Evolutionary conservation across 2,113 vertebrate genomes (phyloP).

Genomic region (Tinamus guttatus): DNA sequence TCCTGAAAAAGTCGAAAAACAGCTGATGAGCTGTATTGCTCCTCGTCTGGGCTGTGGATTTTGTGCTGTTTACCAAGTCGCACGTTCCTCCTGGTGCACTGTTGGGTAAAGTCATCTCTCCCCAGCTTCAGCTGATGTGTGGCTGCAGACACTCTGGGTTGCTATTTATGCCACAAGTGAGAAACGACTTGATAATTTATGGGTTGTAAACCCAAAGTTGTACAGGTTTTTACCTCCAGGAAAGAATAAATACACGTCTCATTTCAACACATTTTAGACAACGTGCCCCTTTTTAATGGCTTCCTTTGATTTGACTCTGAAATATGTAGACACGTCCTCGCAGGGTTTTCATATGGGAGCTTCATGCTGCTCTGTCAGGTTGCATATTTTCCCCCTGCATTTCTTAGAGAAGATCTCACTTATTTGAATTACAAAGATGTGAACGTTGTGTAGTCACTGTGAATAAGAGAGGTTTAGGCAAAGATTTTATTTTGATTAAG

Average conservation of each 20-base stretch:
- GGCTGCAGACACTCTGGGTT: slow-evolving; percentile 52
- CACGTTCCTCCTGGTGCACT: slow-evolving; percentile 74
- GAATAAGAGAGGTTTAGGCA: slow-evolving; percentile 10
- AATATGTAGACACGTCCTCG: slow-evolving; percentile 34
- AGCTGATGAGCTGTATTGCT: slow-evolving; percentile 58
- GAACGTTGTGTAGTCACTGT: slow-evolving; percentile 27
- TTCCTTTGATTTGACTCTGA: slow-evolving; percentile 54
- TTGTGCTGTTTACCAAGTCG: slow-evolving; percentile 69
- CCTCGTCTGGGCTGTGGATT: slow-evolving; percentile 40
- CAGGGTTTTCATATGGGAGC: slow-evolving; percentile 8
- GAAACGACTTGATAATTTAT: slow-evolving; percentile 83
- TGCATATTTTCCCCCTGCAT: slow-evolving; percentile 56
- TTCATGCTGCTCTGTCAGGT: slow-evolving; percentile 39
- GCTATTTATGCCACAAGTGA: slow-evolving; percentile 79
- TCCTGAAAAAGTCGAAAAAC: slow-evolving; percentile 55
- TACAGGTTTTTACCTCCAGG: slow-evolving; percentile 75
- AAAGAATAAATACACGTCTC: slow-evolving; percentile 68
- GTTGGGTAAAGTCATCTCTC: slow-evolving; percentile 81
- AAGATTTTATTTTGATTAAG: slow-evolving; percentile 42
- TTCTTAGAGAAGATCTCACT: slow-evolving; percentile 45
- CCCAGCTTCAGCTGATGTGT: slow-evolving; percentile 77
- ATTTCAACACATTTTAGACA: slow-evolving; percentile 67
- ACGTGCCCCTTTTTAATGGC: slow-evolving; percentile 67
- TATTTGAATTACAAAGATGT: slow-evolving; percentile 24
- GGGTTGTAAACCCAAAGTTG: slow-evolving; percentile 78